These are phyloP conservation scores for Oenanthe melanoleuca DNA, from an alignment of 2,113 vertebrate species.

Conservation along the genomic window DNA sequence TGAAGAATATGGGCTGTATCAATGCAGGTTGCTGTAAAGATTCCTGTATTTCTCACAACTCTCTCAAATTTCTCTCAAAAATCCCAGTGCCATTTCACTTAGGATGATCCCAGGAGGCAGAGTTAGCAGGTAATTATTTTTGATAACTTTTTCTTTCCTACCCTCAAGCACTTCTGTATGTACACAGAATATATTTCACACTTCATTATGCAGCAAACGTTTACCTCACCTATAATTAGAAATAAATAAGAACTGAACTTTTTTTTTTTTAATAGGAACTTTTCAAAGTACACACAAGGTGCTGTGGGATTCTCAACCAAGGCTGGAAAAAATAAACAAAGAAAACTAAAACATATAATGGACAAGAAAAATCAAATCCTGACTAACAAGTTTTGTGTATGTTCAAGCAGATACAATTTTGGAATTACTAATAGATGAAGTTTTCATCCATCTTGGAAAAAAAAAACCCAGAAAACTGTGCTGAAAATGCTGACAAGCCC, in stretches of 20 bases:
- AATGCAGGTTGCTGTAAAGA: neutral
- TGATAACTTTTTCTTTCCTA: neutral
- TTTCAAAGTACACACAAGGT: neutral
- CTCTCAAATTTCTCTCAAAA: neutral
- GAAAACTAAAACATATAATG: neutral
- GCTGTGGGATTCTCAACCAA: neutral
- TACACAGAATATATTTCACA: neutral
- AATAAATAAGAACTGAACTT: neutral
- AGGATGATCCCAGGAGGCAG: neutral
- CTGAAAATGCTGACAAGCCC: constrained; percentile 22
- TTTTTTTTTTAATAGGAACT: neutral
- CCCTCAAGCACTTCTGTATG: neutral
- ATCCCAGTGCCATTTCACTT: neutral
- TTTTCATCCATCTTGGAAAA: neutral
- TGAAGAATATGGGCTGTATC: neutral
- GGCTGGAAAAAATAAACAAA: neutral
- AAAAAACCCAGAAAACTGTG: neutral
- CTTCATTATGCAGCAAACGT: neutral
- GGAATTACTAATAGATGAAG: neutral
- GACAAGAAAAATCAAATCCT: neutral
- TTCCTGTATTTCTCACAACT: neutral
- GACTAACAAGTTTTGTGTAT: neutral
- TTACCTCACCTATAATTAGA: constrained; percentile 12
- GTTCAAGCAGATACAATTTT: neutral
- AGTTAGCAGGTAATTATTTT: constrained; percentile 20